phyloP scores from a whole-genome alignment of 2,888 invertebrate genomes.

The Caenorhabditis sp. region DNA sequence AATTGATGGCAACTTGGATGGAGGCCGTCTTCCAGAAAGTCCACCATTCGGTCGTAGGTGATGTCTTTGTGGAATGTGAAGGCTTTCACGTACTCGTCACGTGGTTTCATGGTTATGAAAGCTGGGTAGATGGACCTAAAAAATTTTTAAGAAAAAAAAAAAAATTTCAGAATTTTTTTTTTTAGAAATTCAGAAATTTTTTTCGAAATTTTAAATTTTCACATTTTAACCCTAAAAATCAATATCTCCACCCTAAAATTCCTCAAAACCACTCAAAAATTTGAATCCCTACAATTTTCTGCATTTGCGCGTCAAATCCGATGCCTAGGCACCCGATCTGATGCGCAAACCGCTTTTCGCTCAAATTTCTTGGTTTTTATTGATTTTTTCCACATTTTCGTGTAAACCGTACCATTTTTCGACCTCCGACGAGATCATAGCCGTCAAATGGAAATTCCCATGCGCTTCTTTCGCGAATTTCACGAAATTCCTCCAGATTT shows the following conservation, averaged over 20 bases:
- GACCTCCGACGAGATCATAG: slow-evolving; percentile 53
- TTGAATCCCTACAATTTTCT: neutral
- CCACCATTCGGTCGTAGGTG: slow-evolving; percentile 52
- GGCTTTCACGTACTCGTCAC: slow-evolving; percentile 59
- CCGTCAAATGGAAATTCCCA: slow-evolving; percentile 66
- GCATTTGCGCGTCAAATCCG: slow-evolving; percentile 1
- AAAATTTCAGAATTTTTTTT: neutral
- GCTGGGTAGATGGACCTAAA: slow-evolving; percentile 64
- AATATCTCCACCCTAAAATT: too few relatives aligned
- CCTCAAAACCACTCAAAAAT: neutral
- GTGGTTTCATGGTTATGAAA: slow-evolving; percentile 69
- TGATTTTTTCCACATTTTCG: slow-evolving; percentile 6
- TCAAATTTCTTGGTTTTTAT: neutral
- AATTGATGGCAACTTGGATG: slow-evolving; percentile 48
- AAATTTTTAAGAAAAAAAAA: neutral
- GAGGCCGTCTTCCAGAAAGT: slow-evolving; percentile 51
- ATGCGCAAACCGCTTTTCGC: neutral
- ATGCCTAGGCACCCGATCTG: neutral
- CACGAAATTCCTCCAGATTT: slow-evolving; percentile 57
- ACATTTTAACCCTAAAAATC: too few relatives aligned
- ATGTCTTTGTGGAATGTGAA: slow-evolving; percentile 61
- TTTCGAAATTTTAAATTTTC: neutral
- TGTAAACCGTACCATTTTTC: slow-evolving; percentile 49
- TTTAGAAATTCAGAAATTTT: neutral
- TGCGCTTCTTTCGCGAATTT: slow-evolving; percentile 62